Evolutionary conservation across 2,888 invertebrate genomes (phyloP), one percentile per base, ranked within the genome.

Genomic region (Serrognathus titanus): DNA sequence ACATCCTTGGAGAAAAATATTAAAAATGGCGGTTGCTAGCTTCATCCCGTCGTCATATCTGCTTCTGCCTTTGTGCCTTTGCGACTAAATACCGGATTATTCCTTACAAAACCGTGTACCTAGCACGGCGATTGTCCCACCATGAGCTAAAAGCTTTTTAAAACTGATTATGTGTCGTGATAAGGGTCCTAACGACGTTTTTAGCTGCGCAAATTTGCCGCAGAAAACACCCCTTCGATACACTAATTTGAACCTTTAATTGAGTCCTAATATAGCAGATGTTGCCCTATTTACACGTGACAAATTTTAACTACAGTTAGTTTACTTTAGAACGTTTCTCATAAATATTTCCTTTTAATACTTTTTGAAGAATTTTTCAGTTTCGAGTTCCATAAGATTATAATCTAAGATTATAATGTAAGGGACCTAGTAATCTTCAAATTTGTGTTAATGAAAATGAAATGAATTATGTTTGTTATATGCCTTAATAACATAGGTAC

Each of bases 81-180:
- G 71, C 71, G 73, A 73, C 74, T 73, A 73, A 74, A 75, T 72
- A 71, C 71, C 67, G 71, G 74, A 74, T 75, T 75, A 72, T 70
- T 70, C 65, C 62, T 64, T 62, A 65, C 60, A 67, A 53, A 54
- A 57, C 53, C 51, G 13, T 43, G 40, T 43, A 49, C 51, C 47
- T 38, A 36, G 48, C 37, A 53, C 58, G 51, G 58, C 51, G 59
- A 53, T 49, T 54, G 57, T 49, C 57, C 57, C 55, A 54, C 53
- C 51, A 46, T 45, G 37, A 51, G 48, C 43, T 53, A 35, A 59
- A 59, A 59, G 53, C 53, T 50, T 60, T 57, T 53, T 57, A 57
- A 57, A 59, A 57, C 53, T 57, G 59, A 59, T 59, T 49, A 47
- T 40, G 40, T 37, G 50, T 51, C 46, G n/a, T 20, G 58, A 60